A percentile compares a stretch with the other conserved stretches of the same genome.
Conservation (phyloP, 2,888 invertebrate species). For the Ophion obscuratus region DNA sequence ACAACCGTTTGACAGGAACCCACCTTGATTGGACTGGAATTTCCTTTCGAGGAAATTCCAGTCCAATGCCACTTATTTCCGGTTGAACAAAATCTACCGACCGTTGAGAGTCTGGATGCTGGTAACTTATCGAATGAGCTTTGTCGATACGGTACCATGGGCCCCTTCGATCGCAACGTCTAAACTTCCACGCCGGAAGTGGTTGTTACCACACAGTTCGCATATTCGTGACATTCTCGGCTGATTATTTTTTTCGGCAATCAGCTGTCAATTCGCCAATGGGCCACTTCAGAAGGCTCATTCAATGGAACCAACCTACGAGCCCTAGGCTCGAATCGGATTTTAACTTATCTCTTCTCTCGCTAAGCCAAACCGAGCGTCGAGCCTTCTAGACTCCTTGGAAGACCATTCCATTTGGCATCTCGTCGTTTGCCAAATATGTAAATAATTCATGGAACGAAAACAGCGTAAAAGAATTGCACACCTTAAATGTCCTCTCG, state of each 20-base stretch:
- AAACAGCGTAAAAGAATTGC: slow-evolving; percentile 5
- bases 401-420: slow-evolving; percentile 10
- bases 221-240: slow-evolving; percentile 14
- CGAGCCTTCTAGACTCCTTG: neutral
- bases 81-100: neutral
- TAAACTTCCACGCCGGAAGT: neutral
- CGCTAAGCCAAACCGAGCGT: neutral
- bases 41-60: no score
- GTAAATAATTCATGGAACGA: slow-evolving; percentile 48
- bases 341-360: neutral
- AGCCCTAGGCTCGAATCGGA: neutral
- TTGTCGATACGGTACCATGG: neutral
- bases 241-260: neutral
- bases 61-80: neutral
- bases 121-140: slow-evolving; percentile 35
- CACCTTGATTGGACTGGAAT: no score
- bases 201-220: neutral
- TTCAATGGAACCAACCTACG: neutral
- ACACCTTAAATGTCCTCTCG: neutral
- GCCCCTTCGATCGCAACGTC: neutral
- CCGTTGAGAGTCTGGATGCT: neutral
- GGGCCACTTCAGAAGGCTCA: neutral
- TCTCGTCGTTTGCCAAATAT: slow-evolving; percentile 14
- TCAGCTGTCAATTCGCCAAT: neutral
- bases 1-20: no score